Base-by-base conservation (phyloP, 1,140 invertebrate genomes). In the Meloidogyne hapla region DNA sequence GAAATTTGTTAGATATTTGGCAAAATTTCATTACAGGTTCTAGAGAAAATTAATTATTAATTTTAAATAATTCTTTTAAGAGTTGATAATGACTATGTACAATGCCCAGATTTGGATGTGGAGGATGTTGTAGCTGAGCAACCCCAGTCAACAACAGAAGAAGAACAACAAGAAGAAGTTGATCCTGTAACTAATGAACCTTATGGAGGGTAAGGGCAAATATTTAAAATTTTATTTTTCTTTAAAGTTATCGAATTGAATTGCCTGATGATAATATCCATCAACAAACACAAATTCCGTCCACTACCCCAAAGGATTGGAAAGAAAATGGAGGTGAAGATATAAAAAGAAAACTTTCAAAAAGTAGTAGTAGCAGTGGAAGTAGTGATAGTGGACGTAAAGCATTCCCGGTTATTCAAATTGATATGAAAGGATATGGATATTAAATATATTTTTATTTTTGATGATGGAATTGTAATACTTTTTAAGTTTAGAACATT, bases 1-100 rank as follows among this genome's bases (percentile, higher is more conserved):
- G 89, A 99, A 98, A 89, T 99, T 96, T 89, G 95, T 98, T 8
- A 91, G 94, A 78, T 96, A 98, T 88, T 90, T 98, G 74, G 94
- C 95, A n/a, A 91, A 94, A 79, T 95, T 96, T 88, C 93, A 97
- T 87, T 98, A 97, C 89, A 92, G 90, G 71, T 73, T n/a, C 9
- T n/a, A n/a, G n/a, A n/a, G n/a, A n/a, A n/a, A n/a, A 26, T 12
- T 56, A 38, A 74, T 12, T 23, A 40, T 25, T 21, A 63, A 63
- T 66, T 74, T n/a, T n/a, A n/a, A n/a, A n/a, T n/a, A n/a, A 18
- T n/a, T 3, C 25, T 71, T 72, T 63, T 48, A 13, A 73, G 71
- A 77, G 45, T 84, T 33, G 85, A 85, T 74, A 85, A 87, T 68
- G 85, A 86, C 40, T 86, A 86, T 66, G 79, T 87, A 9, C 85